Evolutionary conservation across 1,140 invertebrate species (phyloP).

Genomic region (Bombus breviceps): DNA sequence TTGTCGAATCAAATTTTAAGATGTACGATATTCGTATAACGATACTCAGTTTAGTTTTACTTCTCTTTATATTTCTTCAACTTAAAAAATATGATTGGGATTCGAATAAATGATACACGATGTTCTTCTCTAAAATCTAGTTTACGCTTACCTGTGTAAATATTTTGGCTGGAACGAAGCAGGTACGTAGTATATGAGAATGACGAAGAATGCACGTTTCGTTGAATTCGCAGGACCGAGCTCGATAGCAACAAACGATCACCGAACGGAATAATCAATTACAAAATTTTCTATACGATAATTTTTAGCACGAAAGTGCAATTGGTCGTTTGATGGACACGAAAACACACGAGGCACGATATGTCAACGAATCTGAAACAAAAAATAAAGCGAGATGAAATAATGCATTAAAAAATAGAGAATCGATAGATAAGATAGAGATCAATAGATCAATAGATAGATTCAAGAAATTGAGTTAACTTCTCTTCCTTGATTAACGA

Average conservation of each 20-base stretch:
- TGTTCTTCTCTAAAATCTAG: not conserved
- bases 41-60: too few relatives aligned
- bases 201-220: not conserved
- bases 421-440: not conserved
- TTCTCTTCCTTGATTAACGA: too few relatives aligned
- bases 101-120: not conserved
- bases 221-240: too few relatives aligned
- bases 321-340: not conserved
- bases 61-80: too few relatives aligned
- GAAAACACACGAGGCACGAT: conserved; percentile 10
- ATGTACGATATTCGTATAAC: too few relatives aligned
- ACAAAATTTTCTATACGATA: not conserved
- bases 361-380: conserved; percentile 32
- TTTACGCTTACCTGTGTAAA: not conserved
- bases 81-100: not conserved
- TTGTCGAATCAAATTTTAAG: too few relatives aligned
- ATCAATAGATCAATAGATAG: too few relatives aligned
- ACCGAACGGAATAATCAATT: not conserved
- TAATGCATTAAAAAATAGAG: not conserved
- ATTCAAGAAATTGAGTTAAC: too few relatives aligned
- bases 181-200: not conserved
- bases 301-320: conserved; percentile 8
- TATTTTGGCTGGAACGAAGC: not conserved
- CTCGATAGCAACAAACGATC: not conserved
- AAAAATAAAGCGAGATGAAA: not conserved